Percentiles rank a stretch among this genome's conserved stretches.
Conservation (phyloP, 2,888 invertebrate species). For the Hirtodrosophila duncani region DNA sequence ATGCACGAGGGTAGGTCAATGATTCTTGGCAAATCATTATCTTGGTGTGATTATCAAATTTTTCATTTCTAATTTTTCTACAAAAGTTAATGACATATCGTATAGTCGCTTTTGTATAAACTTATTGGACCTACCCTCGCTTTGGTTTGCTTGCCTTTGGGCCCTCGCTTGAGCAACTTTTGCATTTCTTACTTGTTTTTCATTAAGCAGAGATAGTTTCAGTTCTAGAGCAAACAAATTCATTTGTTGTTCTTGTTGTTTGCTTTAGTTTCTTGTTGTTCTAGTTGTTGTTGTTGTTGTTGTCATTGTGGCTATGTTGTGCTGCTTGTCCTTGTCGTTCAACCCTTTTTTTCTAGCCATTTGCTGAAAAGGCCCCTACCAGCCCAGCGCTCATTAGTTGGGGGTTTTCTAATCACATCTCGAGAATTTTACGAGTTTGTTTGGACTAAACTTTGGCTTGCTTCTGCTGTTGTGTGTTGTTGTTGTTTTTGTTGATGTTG, state of each 20-base stretch:
- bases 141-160: no score
- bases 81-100: no score
- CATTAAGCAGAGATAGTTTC: constrained; percentile 56
- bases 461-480: constrained; percentile 5
- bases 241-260: not conserved
- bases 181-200: constrained; percentile 46
- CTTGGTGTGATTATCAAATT: no score
- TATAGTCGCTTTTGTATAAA: no score
- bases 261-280: not conserved
- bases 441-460: constrained; percentile 25
- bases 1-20: no score
- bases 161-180: no score
- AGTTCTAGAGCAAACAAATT: constrained; percentile 15
- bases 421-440: constrained; percentile 9
- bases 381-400: constrained; percentile 24
- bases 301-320: constrained; percentile 1
- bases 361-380: not conserved
- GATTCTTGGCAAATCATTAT: constrained; percentile 2
- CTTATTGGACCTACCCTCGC: no score
- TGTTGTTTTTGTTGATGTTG: constrained; percentile 11
- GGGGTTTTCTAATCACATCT: constrained; percentile 37
- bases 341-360: constrained; percentile 30
- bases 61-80: no score
- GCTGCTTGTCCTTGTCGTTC: constrained; percentile 26
- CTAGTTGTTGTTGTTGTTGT: not conserved